Conservation (phyloP, 2,113 vertebrate genomes). For the Zapus hudsonius region DNA sequence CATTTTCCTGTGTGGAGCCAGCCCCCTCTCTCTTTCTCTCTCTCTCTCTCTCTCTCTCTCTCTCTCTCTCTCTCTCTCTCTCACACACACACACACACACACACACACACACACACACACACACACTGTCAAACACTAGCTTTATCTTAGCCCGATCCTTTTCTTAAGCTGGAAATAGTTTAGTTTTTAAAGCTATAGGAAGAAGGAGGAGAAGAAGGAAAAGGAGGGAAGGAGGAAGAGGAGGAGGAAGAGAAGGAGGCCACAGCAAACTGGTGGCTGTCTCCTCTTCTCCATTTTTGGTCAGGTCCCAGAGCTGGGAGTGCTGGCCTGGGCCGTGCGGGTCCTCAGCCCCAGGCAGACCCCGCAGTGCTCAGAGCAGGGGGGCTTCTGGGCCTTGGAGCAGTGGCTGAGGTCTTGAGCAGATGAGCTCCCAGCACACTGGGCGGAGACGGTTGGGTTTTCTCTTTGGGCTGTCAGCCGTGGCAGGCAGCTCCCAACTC, state of each 20-base stretch:
- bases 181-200: background rate
- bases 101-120: too few species aligned
- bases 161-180: background rate
- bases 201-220: background rate
- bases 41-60: too few species aligned
- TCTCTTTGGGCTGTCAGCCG: background rate
- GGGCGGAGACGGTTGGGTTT: background rate
- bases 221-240: too few species aligned
- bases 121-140: too few species aligned
- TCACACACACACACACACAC: too few species aligned
- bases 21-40: background rate
- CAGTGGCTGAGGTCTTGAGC: background rate
- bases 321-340: background rate
- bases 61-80: too few species aligned
- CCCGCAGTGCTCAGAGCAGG: background rate
- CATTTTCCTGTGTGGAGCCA: background rate
- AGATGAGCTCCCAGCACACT: background rate
- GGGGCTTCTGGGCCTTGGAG: background rate
- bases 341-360: too few species aligned
- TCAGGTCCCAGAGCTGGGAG: background rate
- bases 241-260: background rate
- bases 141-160: background rate
- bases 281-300: background rate
- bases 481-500: slow-evolving; percentile 32
- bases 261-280: fast-evolving